A percentile compares a stretch with the other conserved stretches of the same genome.
phyloP scores from a whole-genome alignment of 2,888 invertebrate species.

The Cyrtodaria siliqua region DNA sequence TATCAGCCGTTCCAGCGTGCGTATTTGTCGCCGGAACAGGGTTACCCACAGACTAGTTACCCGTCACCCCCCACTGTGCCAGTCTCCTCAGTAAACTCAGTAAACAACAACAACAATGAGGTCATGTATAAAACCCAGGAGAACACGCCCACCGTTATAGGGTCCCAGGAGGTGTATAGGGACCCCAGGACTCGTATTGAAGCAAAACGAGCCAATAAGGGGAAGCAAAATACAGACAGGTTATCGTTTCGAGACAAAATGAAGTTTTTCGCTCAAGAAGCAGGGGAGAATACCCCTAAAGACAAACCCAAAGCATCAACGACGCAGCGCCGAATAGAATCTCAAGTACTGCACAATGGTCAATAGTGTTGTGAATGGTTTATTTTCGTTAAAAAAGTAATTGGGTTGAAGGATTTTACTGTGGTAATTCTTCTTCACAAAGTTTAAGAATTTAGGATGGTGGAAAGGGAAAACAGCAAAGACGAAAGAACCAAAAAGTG shows the following conservation, averaged over 20 bases:
- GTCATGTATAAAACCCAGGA: constrained; percentile 83
- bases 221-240: constrained; percentile 89
- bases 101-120: constrained; percentile 49
- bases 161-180: constrained; percentile 98
- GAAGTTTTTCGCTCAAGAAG: constrained; percentile 99
- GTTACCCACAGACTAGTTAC: constrained; percentile 74
- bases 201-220: constrained; percentile 88
- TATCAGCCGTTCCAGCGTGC: constrained; percentile 69
- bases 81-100: constrained; percentile 59
- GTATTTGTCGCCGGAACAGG: constrained; percentile 81
- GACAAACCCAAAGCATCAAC: constrained; percentile 98
- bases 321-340: constrained; percentile 89
- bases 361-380: constrained; percentile 54
- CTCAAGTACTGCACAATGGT: constrained; percentile 78
- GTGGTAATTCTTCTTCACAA: too few species aligned
- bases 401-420: too few species aligned
- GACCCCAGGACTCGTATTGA: constrained; percentile 96
- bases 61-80: constrained; percentile 63
- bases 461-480: too few species aligned
- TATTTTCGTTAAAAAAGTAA: too few species aligned
- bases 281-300: constrained; percentile 97
- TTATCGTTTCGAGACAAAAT: constrained; percentile 99
- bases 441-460: too few species aligned
- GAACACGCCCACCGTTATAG: constrained; percentile 97
- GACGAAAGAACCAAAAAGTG: too few species aligned